phyloP scores from a whole-genome alignment of 2,888 invertebrate species.

The Hirtodrosophila confusa region DNA sequence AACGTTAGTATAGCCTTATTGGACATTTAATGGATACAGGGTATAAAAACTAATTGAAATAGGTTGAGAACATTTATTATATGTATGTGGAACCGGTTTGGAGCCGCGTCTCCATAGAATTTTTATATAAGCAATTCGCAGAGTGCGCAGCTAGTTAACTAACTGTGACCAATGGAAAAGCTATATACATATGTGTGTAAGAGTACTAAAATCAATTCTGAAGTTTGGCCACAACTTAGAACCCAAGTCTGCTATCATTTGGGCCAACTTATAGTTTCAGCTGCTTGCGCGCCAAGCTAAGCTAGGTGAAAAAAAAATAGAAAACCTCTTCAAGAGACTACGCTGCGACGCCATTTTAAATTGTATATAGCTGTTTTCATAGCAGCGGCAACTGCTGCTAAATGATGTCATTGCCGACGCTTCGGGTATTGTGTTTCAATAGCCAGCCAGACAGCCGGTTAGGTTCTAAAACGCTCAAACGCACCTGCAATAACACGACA shows the following conservation, averaged over 20 bases:
- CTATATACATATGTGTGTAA: too few relatives aligned
- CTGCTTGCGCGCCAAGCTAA: background rate
- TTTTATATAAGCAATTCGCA: constrained; percentile 41
- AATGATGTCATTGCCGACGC: constrained; percentile 74
- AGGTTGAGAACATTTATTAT: constrained; percentile 58
- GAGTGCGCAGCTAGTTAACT: constrained; percentile 31
- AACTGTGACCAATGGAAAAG: constrained; percentile 49
- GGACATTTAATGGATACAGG: constrained; percentile 20
- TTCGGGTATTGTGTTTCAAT: constrained; percentile 59
- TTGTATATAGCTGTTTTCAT: constrained; percentile 48
- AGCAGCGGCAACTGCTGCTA: constrained; percentile 43
- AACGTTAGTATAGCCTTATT: too few relatives aligned
- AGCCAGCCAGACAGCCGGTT: constrained; percentile 56
- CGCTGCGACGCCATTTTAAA: constrained; percentile 61
- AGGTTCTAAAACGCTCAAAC: constrained; percentile 43
- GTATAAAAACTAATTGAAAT: constrained; percentile 70
- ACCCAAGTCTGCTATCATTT: constrained; percentile 33
- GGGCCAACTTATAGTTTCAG: constrained; percentile 34
- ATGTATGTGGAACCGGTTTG: constrained; percentile 63
- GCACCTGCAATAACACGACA: constrained; percentile 22
- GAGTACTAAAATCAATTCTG: constrained; percentile 34
- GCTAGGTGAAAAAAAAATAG: too few relatives aligned
- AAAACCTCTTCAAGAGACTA: constrained; percentile 3
- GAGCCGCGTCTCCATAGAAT: constrained; percentile 30
- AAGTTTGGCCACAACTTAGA: constrained; percentile 18